These are phyloP conservation scores for Ceyx margarethae DNA, from an alignment of 2,113 vertebrate species.

Conservation along the genomic window DNA sequence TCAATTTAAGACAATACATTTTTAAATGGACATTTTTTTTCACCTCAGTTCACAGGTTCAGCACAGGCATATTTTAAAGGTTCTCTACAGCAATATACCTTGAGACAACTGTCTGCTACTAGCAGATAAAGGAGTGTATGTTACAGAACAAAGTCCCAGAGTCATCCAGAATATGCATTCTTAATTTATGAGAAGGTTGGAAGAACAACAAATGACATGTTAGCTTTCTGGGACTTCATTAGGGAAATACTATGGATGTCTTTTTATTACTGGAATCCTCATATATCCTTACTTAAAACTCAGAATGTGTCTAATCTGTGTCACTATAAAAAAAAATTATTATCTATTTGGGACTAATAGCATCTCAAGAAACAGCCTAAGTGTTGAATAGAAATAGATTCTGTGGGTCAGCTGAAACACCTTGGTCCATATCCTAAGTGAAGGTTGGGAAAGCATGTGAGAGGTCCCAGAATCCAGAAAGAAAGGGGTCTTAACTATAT, in stretches of 20 bases:
- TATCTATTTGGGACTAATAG: not conserved
- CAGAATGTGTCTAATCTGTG: not conserved
- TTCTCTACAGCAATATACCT: not conserved
- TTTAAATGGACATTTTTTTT: not conserved
- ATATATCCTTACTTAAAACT: not conserved
- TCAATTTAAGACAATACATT: not conserved
- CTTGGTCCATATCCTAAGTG: rapidly evolving
- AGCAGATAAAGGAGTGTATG: too few species aligned
- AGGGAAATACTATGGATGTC: not conserved
- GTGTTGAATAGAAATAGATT: not conserved
- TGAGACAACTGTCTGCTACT: not conserved
- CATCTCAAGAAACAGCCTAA: not conserved
- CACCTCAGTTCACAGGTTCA: not conserved
- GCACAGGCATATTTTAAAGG: not conserved
- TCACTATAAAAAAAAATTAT: not conserved
- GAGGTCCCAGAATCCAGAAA: not conserved
- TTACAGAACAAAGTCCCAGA: not conserved
- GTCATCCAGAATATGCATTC: not conserved
- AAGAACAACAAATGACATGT: not conserved
- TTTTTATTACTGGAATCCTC: not conserved
- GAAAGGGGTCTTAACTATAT: not conserved
- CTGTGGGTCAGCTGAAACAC: not conserved
- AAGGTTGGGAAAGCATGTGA: not conserved
- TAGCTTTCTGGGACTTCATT: not conserved
- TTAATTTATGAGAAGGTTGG: not conserved